phyloP scores from a whole-genome alignment of 2,113 vertebrate genomes.

The Lampris megalopsis region DNA sequence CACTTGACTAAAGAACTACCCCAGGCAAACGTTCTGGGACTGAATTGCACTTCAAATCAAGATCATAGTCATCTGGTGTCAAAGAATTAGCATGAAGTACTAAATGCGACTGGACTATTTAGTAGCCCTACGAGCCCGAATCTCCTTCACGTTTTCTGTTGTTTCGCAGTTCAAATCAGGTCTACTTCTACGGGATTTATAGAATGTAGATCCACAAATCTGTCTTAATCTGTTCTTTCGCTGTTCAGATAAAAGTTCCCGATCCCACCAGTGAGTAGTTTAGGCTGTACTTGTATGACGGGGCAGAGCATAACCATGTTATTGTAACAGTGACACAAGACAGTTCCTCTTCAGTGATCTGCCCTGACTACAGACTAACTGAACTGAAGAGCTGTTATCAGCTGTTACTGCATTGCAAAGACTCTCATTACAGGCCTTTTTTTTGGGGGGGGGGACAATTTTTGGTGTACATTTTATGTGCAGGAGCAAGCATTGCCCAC shows the following conservation, averaged over 20 bases:
- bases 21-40: constrained; percentile 53
- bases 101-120: constrained; percentile 3
- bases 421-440: constrained; percentile 1
- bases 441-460: neutral
- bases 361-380: constrained; percentile 10
- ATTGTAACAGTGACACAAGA: neutral
- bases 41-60: constrained; percentile 65
- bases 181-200: constrained; percentile 15
- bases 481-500: constrained; percentile 43
- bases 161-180: constrained; percentile 34
- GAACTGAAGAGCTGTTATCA: constrained; percentile 6
- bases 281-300: constrained; percentile 14
- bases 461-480: constrained; percentile 54
- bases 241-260: constrained; percentile 16
- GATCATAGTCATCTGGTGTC: constrained; percentile 31
- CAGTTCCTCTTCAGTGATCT: neutral
- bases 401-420: constrained; percentile 33
- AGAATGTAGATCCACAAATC: constrained; percentile 29
- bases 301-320: constrained; percentile 15
- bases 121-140: constrained; percentile 7
- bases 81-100: constrained; percentile 50
- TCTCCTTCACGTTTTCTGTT: constrained; percentile 7
- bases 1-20: constrained; percentile 11
- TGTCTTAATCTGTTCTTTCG: constrained; percentile 49
- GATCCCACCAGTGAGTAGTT: neutral